phyloP scores from a whole-genome alignment of 2,113 vertebrate genomes.

The Caranx ignobilis region DNA sequence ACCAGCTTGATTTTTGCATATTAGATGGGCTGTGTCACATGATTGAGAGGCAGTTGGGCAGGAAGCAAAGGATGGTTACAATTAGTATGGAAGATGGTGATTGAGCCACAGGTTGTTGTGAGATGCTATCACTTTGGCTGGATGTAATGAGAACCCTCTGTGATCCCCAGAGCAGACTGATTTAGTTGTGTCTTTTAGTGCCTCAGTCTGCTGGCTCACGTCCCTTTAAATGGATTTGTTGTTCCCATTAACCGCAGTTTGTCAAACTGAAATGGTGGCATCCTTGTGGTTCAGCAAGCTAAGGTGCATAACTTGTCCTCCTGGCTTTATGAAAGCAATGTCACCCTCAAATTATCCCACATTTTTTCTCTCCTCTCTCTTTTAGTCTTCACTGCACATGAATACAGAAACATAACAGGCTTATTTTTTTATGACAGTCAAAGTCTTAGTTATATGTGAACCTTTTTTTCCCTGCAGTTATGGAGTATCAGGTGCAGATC shows the following conservation, averaged over 20 bases:
- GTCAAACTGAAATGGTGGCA: slow-evolving; percentile 42
- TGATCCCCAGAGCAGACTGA: slow-evolving; percentile 37
- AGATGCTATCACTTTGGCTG: slow-evolving; percentile 25
- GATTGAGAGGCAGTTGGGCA: slow-evolving; percentile 10
- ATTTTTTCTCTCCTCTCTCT: background rate
- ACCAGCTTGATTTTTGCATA: slow-evolving; percentile 29
- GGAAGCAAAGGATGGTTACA: slow-evolving; percentile 16
- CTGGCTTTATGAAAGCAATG: slow-evolving; percentile 1
- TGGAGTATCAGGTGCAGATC: slow-evolving; percentile 96
- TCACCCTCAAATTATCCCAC: slow-evolving; percentile 18
- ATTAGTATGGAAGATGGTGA: slow-evolving; percentile 39
- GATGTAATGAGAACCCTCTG: slow-evolving; percentile 54
- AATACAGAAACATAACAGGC: background rate
- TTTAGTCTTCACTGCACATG: background rate
- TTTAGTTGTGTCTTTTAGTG: slow-evolving; percentile 58
- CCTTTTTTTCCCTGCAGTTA: slow-evolving; percentile 78
- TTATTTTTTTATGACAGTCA: background rate
- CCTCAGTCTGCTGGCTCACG: slow-evolving; percentile 38
- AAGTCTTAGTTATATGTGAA: background rate
- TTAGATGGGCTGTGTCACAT: slow-evolving; percentile 29
- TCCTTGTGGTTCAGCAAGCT: slow-evolving; percentile 31
- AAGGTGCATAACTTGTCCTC: slow-evolving; percentile 13
- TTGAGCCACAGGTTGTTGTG: slow-evolving; percentile 46
- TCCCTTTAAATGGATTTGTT: slow-evolving; percentile 59
- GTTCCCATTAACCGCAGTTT: slow-evolving; percentile 60